phyloP scores from a whole-genome alignment of 2,888 invertebrate species.

The Hemaris fuciformis region DNA sequence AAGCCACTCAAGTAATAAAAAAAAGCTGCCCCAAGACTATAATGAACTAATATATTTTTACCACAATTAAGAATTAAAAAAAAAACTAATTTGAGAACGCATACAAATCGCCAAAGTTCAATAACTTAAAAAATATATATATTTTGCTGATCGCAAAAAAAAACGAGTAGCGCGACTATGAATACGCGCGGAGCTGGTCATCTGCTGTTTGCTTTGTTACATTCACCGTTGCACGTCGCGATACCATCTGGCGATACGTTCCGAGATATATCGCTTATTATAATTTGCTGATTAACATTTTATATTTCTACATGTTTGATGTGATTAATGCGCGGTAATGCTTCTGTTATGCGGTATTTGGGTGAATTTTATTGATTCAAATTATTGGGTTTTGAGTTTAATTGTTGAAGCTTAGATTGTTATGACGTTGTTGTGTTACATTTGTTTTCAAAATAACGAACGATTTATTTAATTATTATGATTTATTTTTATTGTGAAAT shows the following conservation, averaged over 20 bases:
- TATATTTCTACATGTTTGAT: conserved; percentile 21
- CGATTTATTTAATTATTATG: no score
- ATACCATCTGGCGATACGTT: conserved; percentile 48
- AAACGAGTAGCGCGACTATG: conserved; percentile 9
- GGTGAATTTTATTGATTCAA: neutral
- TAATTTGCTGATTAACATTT: conserved; percentile 38
- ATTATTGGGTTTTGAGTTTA: neutral
- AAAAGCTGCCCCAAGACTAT: no score
- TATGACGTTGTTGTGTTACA: no score
- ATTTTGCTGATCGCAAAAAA: neutral
- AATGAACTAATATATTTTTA: no score
- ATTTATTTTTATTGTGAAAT: no score
- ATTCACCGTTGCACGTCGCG: conserved; percentile 30
- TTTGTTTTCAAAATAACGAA: no score
- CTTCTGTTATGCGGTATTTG: conserved; percentile 26
- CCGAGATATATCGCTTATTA: conserved; percentile 39
- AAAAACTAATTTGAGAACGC: no score
- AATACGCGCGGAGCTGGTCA: conserved; percentile 21
- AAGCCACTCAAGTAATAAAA: no score
- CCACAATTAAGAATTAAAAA: no score
- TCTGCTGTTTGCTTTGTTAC: conserved; percentile 47
- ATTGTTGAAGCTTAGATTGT: neutral
- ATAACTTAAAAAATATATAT: neutral
- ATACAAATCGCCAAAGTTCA: no score
- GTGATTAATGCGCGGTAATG: conserved; percentile 29